Evolutionary conservation across 2,888 invertebrate genomes (phyloP), one percentile per base, ranked within the genome.

Genomic region (Coelopa pilipes): DNA sequence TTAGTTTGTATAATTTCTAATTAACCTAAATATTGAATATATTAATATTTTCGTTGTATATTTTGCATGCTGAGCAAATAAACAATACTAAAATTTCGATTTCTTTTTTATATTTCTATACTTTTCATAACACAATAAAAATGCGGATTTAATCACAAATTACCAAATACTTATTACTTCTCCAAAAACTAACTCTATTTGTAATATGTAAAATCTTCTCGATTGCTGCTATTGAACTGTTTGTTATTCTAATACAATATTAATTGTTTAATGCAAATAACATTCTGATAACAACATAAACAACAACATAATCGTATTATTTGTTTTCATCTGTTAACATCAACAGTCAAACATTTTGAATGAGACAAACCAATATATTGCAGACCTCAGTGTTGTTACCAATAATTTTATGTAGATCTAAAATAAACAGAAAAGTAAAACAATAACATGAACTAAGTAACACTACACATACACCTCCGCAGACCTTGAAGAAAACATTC

Each of bases 371-470:
- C 86, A 84, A 80, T 83, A 87, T 77, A 84, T 86, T 78, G 83
- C 84, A 74, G 84, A 87, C 79, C 83, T 86, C 74, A 86, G 83
- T 80, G 82, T 85, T 80, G 85, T 86, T 80, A 87, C 87, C 77
- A 87, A 87, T 81, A 86, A 87, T 83, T 87, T 87, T 81, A 87
- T 87, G 86, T 87, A 82, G 85, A 34, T 34, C 34, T 34, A 34
- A 70, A 76, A 12, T 53, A 66, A 55, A 70, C 65, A 68, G n/a
- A 57, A 69, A 53, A 24, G 5, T 57, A 65, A 57, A 24, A 24
- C 47, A 34, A 55, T 69, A 47, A 71, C 74, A 63, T 73, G 67
- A 77, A 63, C 59, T 15, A 72, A 72, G 62, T 45, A 69, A 62
- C 15, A 49, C 68, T 46, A 74, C 70, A 63, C 49, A 73, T 46